Conservation (phyloP, 2,113 vertebrate species). For the Phalacrocorax aristotelis region DNA sequence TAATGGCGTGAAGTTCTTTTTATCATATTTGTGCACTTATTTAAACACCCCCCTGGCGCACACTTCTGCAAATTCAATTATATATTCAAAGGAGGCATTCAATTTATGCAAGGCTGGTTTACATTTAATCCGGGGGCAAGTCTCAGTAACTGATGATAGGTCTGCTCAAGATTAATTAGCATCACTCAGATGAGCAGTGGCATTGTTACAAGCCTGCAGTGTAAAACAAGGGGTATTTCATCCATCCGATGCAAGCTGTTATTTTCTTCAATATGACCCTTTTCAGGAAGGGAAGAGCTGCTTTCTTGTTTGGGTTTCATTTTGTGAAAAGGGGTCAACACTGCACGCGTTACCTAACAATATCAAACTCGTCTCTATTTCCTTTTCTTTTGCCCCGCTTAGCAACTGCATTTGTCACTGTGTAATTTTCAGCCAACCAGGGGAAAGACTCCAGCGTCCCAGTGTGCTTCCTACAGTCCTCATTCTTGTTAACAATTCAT, state of each 20-base stretch:
- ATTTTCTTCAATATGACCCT: slow-evolving; percentile 16
- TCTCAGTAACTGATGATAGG: slow-evolving; percentile 64
- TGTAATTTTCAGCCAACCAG: background rate
- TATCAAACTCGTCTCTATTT: background rate
- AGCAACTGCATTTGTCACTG: background rate
- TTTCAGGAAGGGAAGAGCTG: background rate
- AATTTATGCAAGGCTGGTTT: slow-evolving; percentile 80
- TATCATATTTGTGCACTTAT: slow-evolving; percentile 83
- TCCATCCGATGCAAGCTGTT: background rate
- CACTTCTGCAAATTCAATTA: slow-evolving; percentile 82
- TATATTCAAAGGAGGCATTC: slow-evolving; percentile 75
- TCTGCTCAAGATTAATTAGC: slow-evolving; percentile 74
- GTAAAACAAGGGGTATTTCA: slow-evolving; percentile 47
- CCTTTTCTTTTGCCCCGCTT: background rate
- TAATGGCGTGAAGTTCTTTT: slow-evolving; percentile 77
- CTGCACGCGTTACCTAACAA: background rate
- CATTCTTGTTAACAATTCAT: background rate
- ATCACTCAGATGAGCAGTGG: slow-evolving; percentile 60
- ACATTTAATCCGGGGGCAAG: slow-evolving; percentile 76
- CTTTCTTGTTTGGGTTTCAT: background rate
- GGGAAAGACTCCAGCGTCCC: background rate
- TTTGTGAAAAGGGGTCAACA: background rate
- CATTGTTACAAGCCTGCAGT: slow-evolving; percentile 51
- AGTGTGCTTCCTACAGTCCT: background rate
- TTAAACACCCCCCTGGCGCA: slow-evolving; percentile 80